A percentile compares a stretch with the other conserved stretches of the same genome.
Evolutionary conservation across 2,888 invertebrate genomes (phyloP).

Genomic region (Lycophotia porphyrea): DNA sequence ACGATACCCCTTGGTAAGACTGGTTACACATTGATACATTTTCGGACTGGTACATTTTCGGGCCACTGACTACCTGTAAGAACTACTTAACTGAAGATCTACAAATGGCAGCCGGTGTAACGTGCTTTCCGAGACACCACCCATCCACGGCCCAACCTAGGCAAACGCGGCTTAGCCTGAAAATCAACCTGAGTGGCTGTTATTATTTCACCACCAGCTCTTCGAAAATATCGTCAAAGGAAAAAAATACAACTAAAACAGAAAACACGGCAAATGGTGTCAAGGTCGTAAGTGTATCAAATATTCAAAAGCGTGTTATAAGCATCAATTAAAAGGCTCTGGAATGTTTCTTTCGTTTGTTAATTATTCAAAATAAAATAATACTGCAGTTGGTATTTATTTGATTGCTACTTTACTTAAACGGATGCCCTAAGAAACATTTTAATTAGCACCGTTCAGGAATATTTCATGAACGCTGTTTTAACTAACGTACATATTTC

Average conservation of each 20-base stretch:
- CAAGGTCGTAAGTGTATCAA: slow-evolving; percentile 20
- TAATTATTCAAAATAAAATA: slow-evolving; percentile 8
- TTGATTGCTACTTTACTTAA: slow-evolving; percentile 10
- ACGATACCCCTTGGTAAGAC: background rate
- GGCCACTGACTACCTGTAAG: background rate
- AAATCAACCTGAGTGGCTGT: background rate
- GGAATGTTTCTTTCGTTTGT: background rate
- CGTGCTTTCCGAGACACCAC: background rate
- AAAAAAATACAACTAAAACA: background rate
- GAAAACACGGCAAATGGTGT: background rate
- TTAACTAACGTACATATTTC: background rate
- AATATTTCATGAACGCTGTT: slow-evolving; percentile 15
- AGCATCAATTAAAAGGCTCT: slow-evolving; percentile 28
- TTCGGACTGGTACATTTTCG: too few species aligned
- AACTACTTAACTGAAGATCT: background rate
- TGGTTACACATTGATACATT: too few species aligned
- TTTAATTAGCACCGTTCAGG: slow-evolving; percentile 17
- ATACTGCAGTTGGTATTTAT: slow-evolving; percentile 25
- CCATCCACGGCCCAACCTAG: background rate
- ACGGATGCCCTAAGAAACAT: background rate
- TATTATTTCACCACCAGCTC: background rate
- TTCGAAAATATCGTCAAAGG: background rate
- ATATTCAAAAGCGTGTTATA: slow-evolving; percentile 21
- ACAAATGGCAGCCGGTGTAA: background rate
- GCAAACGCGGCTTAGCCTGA: background rate